Evolutionary conservation across 2,797 vertebrate genomes (phyloP).

Genomic region (Centropyge bicolor): DNA sequence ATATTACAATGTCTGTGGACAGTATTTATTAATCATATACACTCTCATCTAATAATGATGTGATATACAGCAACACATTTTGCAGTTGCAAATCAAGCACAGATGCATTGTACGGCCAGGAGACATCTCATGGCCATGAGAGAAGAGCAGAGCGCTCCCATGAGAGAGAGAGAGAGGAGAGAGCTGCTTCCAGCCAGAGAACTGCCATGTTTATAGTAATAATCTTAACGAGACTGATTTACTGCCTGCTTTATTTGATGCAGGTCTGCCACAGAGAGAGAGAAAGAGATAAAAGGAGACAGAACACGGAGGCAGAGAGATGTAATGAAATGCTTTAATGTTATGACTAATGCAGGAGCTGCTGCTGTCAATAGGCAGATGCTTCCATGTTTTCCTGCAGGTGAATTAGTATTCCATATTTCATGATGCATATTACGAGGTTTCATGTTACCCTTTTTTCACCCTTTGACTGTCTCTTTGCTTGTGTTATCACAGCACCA

Average conservation of each 20-base stretch:
- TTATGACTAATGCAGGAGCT: constrained; percentile 75
- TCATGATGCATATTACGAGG: constrained; percentile 68
- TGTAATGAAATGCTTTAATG: constrained; percentile 64
- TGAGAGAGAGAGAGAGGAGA: constrained; percentile 36
- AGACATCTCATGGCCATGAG: constrained; percentile 39
- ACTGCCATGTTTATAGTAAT: constrained; percentile 57
- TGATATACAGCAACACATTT: constrained; percentile 45
- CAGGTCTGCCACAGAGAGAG: constrained; percentile 36
- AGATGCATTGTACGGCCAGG: constrained; percentile 43
- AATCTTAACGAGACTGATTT: constrained; percentile 68
- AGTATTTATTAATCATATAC: constrained; percentile 54
- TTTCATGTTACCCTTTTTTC: constrained; percentile 54
- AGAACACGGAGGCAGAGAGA: constrained; percentile 39
- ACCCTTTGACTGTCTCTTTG: constrained; percentile 14
- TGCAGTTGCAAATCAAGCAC: constrained; percentile 49
- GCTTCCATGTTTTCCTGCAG: constrained; percentile 69
- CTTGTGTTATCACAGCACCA: constrained; percentile 4
- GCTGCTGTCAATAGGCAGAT: constrained; percentile 56
- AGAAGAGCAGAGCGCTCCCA: constrained; percentile 56
- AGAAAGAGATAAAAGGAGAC: constrained; percentile 23
- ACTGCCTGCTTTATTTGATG: constrained; percentile 50
- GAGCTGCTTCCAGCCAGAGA: constrained; percentile 44
- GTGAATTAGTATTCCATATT: constrained; percentile 79
- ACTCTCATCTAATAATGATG: constrained; percentile 62
- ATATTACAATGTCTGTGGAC: too few species aligned